Evolutionary conservation across 2,797 vertebrate genomes (phyloP).

Genomic region (Nannoperca australis): DNA sequence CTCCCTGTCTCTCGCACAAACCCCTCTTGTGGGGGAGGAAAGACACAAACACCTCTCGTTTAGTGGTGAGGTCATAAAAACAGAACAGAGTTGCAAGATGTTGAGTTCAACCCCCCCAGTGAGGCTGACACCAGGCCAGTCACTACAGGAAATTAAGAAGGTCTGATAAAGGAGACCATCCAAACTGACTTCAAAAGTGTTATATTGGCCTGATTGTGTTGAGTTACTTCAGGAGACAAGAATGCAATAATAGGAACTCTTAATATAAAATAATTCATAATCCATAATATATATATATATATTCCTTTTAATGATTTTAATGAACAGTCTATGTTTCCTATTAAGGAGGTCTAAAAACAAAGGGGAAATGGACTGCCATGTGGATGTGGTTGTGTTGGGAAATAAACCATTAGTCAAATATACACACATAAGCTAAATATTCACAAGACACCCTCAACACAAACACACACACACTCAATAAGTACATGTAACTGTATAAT

Average conservation of each 20-base stretch:
- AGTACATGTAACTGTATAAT: background rate
- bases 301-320: background rate
- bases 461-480: background rate
- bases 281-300: background rate
- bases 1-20: background rate
- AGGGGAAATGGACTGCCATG: constrained; percentile 1
- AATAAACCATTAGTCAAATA: constrained; percentile 3
- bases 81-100: constrained; percentile 50
- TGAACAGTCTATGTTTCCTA: background rate
- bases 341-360: background rate
- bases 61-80: constrained; percentile 47
- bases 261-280: background rate
- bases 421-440: background rate
- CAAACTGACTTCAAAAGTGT: constrained; percentile 2
- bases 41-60: constrained; percentile 43
- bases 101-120: constrained; percentile 34
- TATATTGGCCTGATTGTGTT: background rate
- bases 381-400: background rate
- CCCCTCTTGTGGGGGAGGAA: background rate
- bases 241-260: background rate
- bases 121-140: constrained; percentile 37
- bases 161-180: constrained; percentile 46
- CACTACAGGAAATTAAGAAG: constrained; percentile 60
- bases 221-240: background rate
- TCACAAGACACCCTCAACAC: background rate